Evolutionary conservation across 2,797 vertebrate genomes (phyloP), one percentile per base, ranked within the genome.

Genomic region (Hippoglossus hippoglossus): DNA sequence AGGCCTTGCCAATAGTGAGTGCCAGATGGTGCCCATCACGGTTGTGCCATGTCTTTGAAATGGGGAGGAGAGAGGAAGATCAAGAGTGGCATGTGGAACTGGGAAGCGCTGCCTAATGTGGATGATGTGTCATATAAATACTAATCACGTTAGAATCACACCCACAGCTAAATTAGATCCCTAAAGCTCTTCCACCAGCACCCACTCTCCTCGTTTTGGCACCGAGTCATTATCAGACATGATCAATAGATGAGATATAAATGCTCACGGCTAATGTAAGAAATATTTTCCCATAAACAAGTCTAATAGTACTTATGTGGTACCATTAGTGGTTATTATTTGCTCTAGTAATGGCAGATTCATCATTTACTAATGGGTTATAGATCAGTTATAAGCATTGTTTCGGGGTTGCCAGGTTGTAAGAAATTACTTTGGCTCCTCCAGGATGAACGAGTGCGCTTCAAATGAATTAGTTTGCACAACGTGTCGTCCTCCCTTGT

Each of bases 71-170:
- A 83, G 85, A 88, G 81, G 66, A 69, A 83, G 85, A 88, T 88
- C 84, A 80, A 83, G 90, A 88, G 89, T 89, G 89, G 85, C 85
- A 65, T 82, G 89, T 82, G 90, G 86, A 88, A 87, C 86, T 82
- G 83, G 66, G 77, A 84, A 86, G 80, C 83, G 36, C 75, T 68
- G 90, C 85, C 85, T 89, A 85, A 90, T 88, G 89, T 89, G 89
- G 85, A 88, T 84, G 87, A 92, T 90, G 87, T 92, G 88, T 92
- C 88, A 92, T 83, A 92, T 89, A 92, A 92, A 92, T 90, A 91
- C 85, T 89, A 91, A 94, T 92, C 87, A 90, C 34, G 28, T 80
- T 77, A 77, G 68, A 86, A 83, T 90, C 87, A 86, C 90, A 85
- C 90, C 86, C 88, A 88, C 86, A 73, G 87, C 80, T 80, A 86